Evolutionary conservation across 2,797 vertebrate genomes (phyloP), one percentile per base, ranked within the genome.

Genomic region (Triplophysa bombifrons): DNA sequence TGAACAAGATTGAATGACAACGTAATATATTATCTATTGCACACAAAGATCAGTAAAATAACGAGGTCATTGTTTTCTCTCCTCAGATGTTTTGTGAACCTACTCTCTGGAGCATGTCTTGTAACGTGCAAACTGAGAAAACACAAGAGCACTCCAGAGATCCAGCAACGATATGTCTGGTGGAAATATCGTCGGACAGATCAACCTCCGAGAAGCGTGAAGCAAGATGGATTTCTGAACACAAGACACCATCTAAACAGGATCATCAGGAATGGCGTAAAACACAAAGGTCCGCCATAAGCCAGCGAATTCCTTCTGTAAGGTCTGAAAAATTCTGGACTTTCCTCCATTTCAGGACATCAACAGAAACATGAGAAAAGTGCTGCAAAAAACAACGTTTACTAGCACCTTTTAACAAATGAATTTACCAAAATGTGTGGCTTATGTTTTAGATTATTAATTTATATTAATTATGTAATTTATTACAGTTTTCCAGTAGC

Each of bases 81-180:
- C n/a, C 8, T 25, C 55, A 83, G 77, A 86, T 85, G 84, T 80
- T 83, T 63, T 84, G 85, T 56, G 85, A 83, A 71, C 58, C 53
- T 51, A 66, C 20, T 60, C 46, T 84, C 14, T 74, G 68, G 67
- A 55, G 0, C 46, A 66, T 73, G 14, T 30, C 4, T 17, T 56
- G 30, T 34, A 20, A 64, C 16, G 22, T 74, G 3, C 61, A 78
- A 25, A 2, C 70, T 51, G 56, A 78, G 27, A 72, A 70, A 56
- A 3, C 17, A 50, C 34, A 61, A 71, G 30, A 14, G 16, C 41
- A 22, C 48, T 71, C 6, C 7, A 68, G 30, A 1, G 61, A 41
- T 13, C 55, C 76, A 2, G 10, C 66, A 8, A 38, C 34, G 34
- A 4, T 38, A 7, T 46, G 30, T 46, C 58, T 84, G 30, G 19